Evolutionary conservation across 2,113 vertebrate genomes (phyloP), one percentile per base, ranked within the genome.

Genomic region (Cercocebus atys): DNA sequence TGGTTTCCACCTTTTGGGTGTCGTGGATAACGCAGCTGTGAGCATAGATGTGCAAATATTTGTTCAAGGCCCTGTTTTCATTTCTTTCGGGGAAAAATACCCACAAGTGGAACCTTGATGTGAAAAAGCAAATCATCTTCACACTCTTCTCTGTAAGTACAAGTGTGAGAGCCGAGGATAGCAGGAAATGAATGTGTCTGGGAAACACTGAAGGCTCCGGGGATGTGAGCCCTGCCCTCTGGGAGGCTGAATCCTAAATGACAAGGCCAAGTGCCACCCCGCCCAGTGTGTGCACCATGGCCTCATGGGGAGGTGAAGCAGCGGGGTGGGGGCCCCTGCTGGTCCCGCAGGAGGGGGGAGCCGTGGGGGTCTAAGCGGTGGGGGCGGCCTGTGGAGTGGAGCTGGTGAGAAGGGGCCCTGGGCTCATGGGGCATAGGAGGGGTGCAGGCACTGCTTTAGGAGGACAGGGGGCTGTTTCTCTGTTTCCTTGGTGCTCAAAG

Each of bases 281-380:
- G 2, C 0, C 7, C 32, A 0, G 4, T 3, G n/a, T 27, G n/a
- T 38, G 47, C 35, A 2, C 45, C 0, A 1, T 14, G 25, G 45
- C 17, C 73, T 30, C 2, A 6, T 2, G 1, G 6, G 17, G 38
- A 18, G 13, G 50, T 1, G 23, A 79, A 22, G 3, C 8, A 1
- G 5, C 47, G 14, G 4, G 14, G 8, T 2, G 32, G 6, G 22
- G 75, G 47, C 13, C 13, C 13, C 30, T 5, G 5, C 59, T n/a
- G 83, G 38, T 17, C 10, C 83, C 2, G 0, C 20, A 0, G 1
- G 18, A 25, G 3, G 8, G 2, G 13, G 43, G 73, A 1, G n/a
- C 0, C 2, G 1, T 13, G 43, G 5, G 32, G 68, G 27, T 4
- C 1, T 32, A n/a, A 25, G 16, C 0, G 0, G 30, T 6, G 5